Conservation (phyloP, 2,113 vertebrate species). For the Gila orcuttii region DNA sequence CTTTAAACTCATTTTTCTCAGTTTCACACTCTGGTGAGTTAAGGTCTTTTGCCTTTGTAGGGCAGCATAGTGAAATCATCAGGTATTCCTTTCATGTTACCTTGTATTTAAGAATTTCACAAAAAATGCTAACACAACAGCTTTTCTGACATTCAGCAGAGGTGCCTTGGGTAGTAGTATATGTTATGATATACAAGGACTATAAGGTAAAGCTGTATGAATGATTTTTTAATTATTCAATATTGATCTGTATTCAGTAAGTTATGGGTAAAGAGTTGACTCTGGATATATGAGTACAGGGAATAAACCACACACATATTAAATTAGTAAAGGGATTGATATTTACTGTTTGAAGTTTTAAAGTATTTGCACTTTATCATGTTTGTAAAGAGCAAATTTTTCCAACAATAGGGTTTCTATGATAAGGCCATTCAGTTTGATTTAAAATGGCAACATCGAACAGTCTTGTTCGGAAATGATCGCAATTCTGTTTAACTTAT, state of each 20-base stretch:
- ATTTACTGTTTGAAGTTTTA: background rate
- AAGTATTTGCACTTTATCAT: background rate
- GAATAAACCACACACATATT: background rate
- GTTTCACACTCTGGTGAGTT: too few relatives aligned
- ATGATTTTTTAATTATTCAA: slow-evolving; percentile 11
- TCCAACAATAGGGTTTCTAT: background rate
- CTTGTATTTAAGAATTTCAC: slow-evolving; percentile 41
- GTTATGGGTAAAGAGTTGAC: background rate
- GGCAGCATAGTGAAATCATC: slow-evolving; percentile 22
- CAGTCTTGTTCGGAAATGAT: background rate
- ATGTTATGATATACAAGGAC: slow-evolving; percentile 30
- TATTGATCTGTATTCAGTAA: slow-evolving; percentile 21
- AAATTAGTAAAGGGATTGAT: background rate
- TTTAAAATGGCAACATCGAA: background rate
- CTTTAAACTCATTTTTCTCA: too few relatives aligned
- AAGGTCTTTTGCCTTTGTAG: too few relatives aligned
- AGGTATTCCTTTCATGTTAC: slow-evolving; percentile 31
- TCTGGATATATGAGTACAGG: background rate
- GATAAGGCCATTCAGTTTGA: background rate
- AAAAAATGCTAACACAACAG: slow-evolving; percentile 7
- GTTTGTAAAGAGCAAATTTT: background rate
- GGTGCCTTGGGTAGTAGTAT: slow-evolving; percentile 9
- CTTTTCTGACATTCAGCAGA: slow-evolving; percentile 38
- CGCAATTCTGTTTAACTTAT: background rate
- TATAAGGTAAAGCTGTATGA: slow-evolving; percentile 30